Evolutionary conservation across 1,140 invertebrate species (phyloP).

Genomic region (Drosophila ficusphila): DNA sequence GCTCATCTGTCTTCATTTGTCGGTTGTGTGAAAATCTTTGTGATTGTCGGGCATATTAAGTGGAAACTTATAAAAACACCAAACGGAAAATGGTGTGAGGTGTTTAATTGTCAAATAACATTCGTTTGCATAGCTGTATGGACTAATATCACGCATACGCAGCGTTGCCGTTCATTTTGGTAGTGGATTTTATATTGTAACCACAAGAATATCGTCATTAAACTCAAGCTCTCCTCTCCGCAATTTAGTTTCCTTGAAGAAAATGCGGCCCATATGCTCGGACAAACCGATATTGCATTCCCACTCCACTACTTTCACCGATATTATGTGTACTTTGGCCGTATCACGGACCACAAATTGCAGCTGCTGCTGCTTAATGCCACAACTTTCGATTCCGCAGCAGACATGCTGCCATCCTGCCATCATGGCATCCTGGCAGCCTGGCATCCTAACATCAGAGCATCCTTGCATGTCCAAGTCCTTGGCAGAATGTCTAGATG

Average conservation of each 20-base stretch:
- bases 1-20: slow-evolving; percentile 57
- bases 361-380: slow-evolving; percentile 28
- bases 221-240: too few species aligned
- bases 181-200: too few species aligned
- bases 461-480: slow-evolving; percentile 11
- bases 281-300: slow-evolving; percentile 30
- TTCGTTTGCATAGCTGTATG: slow-evolving; percentile 7
- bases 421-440: neutral
- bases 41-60: slow-evolving; percentile 44
- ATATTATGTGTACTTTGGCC: slow-evolving; percentile 23
- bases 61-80: slow-evolving; percentile 28
- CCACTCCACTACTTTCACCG: neutral
- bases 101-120: slow-evolving; percentile 52
- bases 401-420: neutral
- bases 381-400: slow-evolving; percentile 23
- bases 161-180: neutral
- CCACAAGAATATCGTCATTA: too few species aligned
- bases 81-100: slow-evolving; percentile 15
- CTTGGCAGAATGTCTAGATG: slow-evolving; percentile 34
- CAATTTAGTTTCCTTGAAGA: neutral
- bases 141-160: slow-evolving; percentile 15
- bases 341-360: slow-evolving; percentile 38
- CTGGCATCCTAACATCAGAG: slow-evolving; percentile 6
- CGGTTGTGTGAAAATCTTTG: slow-evolving; percentile 29
- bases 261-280: neutral